Conservation (phyloP, 1,140 invertebrate species). For the Euwallacea similis region DNA sequence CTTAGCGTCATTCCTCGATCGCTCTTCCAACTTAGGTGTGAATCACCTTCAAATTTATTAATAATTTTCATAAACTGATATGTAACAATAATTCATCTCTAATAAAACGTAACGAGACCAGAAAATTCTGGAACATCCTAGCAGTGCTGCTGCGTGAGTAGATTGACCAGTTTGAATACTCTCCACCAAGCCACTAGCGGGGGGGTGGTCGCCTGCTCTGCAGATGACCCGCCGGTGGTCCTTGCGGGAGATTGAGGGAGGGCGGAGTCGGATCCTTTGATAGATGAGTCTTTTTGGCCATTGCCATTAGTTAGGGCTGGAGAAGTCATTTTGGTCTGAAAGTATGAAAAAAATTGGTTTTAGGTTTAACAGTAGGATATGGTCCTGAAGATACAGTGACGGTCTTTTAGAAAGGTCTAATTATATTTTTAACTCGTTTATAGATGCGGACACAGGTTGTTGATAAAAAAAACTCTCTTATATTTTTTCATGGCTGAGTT, state of each 20-base stretch:
- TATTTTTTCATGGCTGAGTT: too few relatives aligned
- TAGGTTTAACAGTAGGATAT: too few relatives aligned
- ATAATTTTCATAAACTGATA: background rate
- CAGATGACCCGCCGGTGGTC: slow-evolving; percentile 9
- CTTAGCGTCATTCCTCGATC: background rate
- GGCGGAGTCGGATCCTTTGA: slow-evolving; percentile 40
- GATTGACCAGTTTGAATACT: slow-evolving; percentile 60
- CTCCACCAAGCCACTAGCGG: slow-evolving; percentile 56
- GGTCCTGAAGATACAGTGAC: too few relatives aligned
- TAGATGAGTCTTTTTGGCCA: slow-evolving; percentile 45
- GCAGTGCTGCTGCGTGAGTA: slow-evolving; percentile 62
- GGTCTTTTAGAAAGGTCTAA: too few relatives aligned
- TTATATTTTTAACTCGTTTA: too few relatives aligned
- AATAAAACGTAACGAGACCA: background rate
- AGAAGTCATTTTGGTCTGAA: slow-evolving; percentile 49
- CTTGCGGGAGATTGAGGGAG: slow-evolving; percentile 36
- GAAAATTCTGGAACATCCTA: slow-evolving; percentile 42
- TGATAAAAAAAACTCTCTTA: too few relatives aligned
- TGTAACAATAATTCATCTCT: background rate
- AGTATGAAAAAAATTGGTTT: background rate
- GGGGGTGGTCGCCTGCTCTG: slow-evolving; percentile 39
- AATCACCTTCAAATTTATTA: background rate
- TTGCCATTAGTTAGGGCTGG: slow-evolving; percentile 49
- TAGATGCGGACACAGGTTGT: too few relatives aligned
- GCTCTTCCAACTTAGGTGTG: background rate